A percentile compares a stretch with the other conserved stretches of the same genome.
Evolutionary conservation across 2,888 invertebrate species (phyloP).

Genomic region (Dichetophora obliterata): DNA sequence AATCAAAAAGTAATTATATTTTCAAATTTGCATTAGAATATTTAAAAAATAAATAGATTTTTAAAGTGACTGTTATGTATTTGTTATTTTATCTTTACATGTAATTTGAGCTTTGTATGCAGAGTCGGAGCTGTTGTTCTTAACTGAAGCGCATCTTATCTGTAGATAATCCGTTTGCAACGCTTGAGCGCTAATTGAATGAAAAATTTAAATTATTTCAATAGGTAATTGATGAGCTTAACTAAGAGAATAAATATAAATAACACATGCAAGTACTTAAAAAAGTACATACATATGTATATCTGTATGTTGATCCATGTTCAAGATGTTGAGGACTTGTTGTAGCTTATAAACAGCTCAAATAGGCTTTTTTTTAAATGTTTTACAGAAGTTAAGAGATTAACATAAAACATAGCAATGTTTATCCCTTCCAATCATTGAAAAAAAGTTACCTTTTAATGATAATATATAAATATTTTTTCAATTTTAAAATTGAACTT

Average conservation of each 20-base stretch:
- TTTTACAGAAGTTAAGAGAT: too few relatives aligned
- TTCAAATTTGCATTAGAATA: background rate
- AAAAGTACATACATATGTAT: background rate
- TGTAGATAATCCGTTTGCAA: conserved; percentile 51
- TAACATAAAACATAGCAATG: too few relatives aligned
- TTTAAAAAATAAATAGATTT: background rate
- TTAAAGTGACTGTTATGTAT: background rate
- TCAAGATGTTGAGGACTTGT: too few relatives aligned
- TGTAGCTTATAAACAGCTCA: too few relatives aligned
- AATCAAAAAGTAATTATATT: background rate
- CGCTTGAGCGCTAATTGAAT: conserved; percentile 20
- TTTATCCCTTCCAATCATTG: too few relatives aligned
- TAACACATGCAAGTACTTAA: background rate
- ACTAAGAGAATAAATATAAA: conserved; percentile 16
- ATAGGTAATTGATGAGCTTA: background rate
- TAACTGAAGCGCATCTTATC: conserved; percentile 48
- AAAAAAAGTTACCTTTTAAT: too few relatives aligned
- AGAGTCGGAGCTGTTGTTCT: conserved; percentile 27
- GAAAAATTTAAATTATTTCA: conserved; percentile 9
- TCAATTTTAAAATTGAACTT: too few relatives aligned
- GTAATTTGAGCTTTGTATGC: conserved; percentile 14
- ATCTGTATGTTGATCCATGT: background rate
- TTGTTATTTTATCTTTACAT: background rate
- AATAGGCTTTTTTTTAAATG: too few relatives aligned
- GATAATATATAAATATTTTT: too few relatives aligned